Evolutionary conservation across 2,797 vertebrate species (phyloP).

Genomic region (Falco novaeseelandiae): DNA sequence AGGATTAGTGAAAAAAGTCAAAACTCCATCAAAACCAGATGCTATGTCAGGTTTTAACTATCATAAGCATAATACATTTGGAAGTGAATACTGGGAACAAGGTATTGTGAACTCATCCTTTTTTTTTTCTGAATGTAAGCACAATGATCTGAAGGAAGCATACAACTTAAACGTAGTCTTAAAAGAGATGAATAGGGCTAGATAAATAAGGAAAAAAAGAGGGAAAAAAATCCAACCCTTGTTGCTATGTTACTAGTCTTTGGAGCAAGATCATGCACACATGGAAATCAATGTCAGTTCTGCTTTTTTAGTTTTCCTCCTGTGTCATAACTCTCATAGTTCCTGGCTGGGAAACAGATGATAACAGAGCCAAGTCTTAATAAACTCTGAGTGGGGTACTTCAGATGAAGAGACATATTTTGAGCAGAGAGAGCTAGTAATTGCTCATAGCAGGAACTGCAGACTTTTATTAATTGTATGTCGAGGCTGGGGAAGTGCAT

Average conservation of each 20-base stretch:
- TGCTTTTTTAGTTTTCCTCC: slow-evolving; percentile 46
- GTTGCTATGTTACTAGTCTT: slow-evolving; percentile 59
- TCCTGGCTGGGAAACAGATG: slow-evolving; percentile 42
- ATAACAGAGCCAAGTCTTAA: slow-evolving; percentile 51
- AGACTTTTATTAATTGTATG: slow-evolving; percentile 26
- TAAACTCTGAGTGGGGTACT: slow-evolving; percentile 53
- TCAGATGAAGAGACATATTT: slow-evolving; percentile 39
- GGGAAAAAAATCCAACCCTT: background rate
- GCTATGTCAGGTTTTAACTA: slow-evolving; percentile 1
- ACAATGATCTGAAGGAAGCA: background rate
- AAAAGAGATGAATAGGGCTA: background rate
- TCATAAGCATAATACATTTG: background rate
- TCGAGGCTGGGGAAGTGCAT: background rate
- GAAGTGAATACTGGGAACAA: background rate
- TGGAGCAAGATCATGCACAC: slow-evolving; percentile 46
- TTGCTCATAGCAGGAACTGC: slow-evolving; percentile 20
- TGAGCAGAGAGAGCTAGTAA: slow-evolving; percentile 9
- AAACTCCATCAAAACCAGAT: slow-evolving; percentile 62
- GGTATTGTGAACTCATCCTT: background rate
- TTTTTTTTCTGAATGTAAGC: background rate
- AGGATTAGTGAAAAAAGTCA: background rate
- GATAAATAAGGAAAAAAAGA: background rate
- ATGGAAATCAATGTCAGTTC: slow-evolving; percentile 57
- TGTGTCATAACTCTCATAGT: slow-evolving; percentile 42
- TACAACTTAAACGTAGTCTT: background rate